These are phyloP conservation scores for Eupithecia abbreviata DNA, from an alignment of 2,888 invertebrate species.

Conservation along the genomic window DNA sequence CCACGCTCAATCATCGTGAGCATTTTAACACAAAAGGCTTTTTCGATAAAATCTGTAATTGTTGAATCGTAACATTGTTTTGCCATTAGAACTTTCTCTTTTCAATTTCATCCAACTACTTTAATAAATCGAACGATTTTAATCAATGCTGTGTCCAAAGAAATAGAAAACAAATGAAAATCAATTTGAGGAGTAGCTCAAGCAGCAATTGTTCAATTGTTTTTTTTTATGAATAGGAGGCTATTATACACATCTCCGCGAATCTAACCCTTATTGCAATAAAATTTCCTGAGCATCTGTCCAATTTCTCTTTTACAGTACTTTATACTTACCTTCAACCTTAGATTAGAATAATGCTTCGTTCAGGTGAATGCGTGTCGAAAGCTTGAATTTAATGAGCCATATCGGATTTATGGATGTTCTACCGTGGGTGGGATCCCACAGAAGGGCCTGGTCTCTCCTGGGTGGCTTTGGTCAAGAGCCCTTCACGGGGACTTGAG, in stretches of 20 bases:
- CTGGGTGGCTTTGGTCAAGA: constrained; percentile 39
- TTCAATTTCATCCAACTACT: constrained; percentile 31
- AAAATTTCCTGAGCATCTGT: not conserved
- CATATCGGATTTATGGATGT: constrained; percentile 50
- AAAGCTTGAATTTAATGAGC: constrained; percentile 58
- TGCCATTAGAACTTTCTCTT: constrained; percentile 42
- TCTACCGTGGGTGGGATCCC: constrained; percentile 38
- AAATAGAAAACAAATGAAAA: constrained; percentile 12
- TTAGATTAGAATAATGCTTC: constrained; percentile 41
- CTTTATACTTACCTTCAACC: constrained; percentile 33
- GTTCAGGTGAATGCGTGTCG: constrained; percentile 49
- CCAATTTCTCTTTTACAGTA: constrained; percentile 3
- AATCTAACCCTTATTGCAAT: not conserved
- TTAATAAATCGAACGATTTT: constrained; percentile 36
- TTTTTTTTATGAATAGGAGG: not conserved
- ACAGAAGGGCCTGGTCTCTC: constrained; percentile 31
- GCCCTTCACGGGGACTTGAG: constrained; percentile 30
- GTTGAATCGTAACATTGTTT: constrained; percentile 37
- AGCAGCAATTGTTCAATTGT: not conserved
- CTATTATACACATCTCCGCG: not conserved
- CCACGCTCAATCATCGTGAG: constrained; percentile 39
- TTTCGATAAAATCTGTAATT: constrained; percentile 43
- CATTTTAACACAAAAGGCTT: constrained; percentile 31
- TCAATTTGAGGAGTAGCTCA: not conserved
- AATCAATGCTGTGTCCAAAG: constrained; percentile 19